phyloP scores from a whole-genome alignment of 92 coral and sea anemone species.

The Palythoa caribaeorum region DNA sequence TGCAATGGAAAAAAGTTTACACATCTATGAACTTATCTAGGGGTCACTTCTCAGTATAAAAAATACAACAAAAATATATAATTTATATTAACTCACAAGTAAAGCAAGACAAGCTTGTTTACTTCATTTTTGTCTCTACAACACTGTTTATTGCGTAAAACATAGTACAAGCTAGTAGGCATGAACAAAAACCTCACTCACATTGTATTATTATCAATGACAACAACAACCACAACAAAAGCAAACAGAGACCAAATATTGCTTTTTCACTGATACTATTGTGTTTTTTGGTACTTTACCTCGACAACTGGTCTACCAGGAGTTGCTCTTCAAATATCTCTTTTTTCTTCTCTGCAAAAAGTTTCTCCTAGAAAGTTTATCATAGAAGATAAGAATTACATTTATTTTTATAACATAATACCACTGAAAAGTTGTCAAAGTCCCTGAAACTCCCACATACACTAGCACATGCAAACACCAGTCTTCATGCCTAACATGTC shows the following conservation, averaged over 20 bases:
- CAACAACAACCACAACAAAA: not conserved
- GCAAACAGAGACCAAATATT: not conserved
- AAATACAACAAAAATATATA: not conserved
- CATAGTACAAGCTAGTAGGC: too few relatives aligned
- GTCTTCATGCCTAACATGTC: too few relatives aligned
- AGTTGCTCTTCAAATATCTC: slow-evolving; percentile 91
- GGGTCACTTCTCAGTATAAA: not conserved
- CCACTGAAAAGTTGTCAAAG: not conserved
- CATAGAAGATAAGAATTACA: not conserved
- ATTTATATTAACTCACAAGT: too few relatives aligned
- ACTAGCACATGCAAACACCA: too few relatives aligned
- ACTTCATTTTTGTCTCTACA: too few relatives aligned
- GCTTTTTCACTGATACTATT: not conserved
- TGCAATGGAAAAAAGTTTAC: slow-evolving; percentile 6
- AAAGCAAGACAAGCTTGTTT: too few relatives aligned
- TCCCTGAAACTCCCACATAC: not conserved
- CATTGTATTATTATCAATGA: not conserved
- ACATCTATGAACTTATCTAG: too few relatives aligned
- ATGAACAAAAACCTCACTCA: too few relatives aligned
- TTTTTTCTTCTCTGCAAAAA: slow-evolving; percentile 90
- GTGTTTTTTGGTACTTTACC: slow-evolving; percentile 52
- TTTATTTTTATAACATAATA: not conserved
- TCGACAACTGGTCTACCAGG: slow-evolving; percentile 90
- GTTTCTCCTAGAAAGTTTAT: slow-evolving; percentile 68
- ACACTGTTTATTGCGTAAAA: too few relatives aligned